Base-by-base conservation (phyloP, 2,888 invertebrate species). In the Drosophila prostipennis region DNA sequence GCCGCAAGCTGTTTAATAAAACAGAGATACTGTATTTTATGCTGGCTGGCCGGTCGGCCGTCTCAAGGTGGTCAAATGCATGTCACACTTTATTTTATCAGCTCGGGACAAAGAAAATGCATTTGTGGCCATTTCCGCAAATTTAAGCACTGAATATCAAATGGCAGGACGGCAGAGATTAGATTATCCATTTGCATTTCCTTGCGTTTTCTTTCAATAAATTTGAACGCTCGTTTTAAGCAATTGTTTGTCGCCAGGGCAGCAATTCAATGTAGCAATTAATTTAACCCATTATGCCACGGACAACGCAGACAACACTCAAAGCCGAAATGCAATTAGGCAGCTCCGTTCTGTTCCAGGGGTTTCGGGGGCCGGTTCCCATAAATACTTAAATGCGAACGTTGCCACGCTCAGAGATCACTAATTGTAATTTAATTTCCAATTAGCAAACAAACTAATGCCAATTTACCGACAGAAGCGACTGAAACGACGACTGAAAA, bases 341-440 rank as follows among this genome's bases (percentile, higher is more conserved):
- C 64, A 60, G 63, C 74, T 61, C 45, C 55, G 45, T 26, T 16
- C 52, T 29, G 45, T 32, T n/a, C 52, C 36, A 6, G 60, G 56
- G 36, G 19, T n/a, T 32, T 37, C 8, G 54, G 43, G 26, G 59
- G 19, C n/a, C 32, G 8, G 48, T 29, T 37, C 68, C 54, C 69
- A 89, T 78, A 87, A 89, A 84, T 83, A 81, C 76, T 76, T 80
- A 80, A 80, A 90, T 80, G 79, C 76, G 79, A 87, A 82, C 77
- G 80, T 78, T 75, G 80, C 78, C 79, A 77, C 64, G 71, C 77
- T 84, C 88, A 83, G 86, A 85, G 87, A 86, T 89, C 89, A 89
- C 89, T 90, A 90, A 90, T 90, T 90, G 91, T 90, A 90, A 90
- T 90, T 90, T 90, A 90, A 90, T 90, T 90, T 90, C 89, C 90